A percentile compares a stretch with the other conserved stretches of the same genome.
phyloP scores from a whole-genome alignment of 2,797 vertebrate genomes.

The Brachyrhaphis roseni region DNA sequence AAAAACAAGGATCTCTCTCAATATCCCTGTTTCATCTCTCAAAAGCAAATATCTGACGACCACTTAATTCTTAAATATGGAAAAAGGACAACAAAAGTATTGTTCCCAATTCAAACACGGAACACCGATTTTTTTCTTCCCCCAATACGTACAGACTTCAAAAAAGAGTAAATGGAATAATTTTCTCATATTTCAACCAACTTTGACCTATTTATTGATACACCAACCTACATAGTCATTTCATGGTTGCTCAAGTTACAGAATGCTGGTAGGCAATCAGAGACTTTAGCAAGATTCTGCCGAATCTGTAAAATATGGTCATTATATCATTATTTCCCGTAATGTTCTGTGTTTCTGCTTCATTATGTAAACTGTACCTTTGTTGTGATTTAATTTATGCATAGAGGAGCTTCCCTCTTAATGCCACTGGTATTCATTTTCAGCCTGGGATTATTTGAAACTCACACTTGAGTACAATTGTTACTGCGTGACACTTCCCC shows the following conservation, averaged over 20 bases:
- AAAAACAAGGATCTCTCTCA: too few relatives aligned
- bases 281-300: background rate
- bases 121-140: background rate
- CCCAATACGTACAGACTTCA: background rate
- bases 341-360: background rate
- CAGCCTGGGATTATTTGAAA: slow-evolving; percentile 12
- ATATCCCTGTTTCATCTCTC: too few relatives aligned
- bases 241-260: background rate
- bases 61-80: background rate
- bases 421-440: background rate
- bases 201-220: background rate
- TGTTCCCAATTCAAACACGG: background rate
- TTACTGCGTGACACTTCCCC: slow-evolving; percentile 6
- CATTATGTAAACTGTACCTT: background rate
- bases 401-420: background rate
- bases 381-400: background rate
- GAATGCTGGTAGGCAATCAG: background rate
- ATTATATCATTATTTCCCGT: background rate
- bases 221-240: background rate
- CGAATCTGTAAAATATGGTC: background rate
- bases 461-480: slow-evolving; percentile 2
- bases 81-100: background rate
- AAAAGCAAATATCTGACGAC: too few relatives aligned
- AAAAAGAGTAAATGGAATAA: background rate
- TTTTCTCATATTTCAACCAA: background rate